phyloP scores from a whole-genome alignment of 2,888 invertebrate species.

The Ochropacha duplaris region DNA sequence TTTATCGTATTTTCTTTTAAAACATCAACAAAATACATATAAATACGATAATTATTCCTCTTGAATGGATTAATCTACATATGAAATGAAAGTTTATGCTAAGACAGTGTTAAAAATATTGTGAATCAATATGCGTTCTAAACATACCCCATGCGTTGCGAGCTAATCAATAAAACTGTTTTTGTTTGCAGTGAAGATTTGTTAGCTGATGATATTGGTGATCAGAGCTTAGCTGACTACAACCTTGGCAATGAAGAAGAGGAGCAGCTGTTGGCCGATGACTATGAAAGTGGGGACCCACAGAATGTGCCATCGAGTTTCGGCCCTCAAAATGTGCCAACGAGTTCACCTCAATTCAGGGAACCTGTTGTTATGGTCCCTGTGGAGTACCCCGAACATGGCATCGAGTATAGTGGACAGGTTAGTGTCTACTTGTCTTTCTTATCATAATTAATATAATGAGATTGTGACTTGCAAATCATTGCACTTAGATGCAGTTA shows the following conservation, averaged over 20 bases:
- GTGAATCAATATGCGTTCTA: not conserved
- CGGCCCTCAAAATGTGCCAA: constrained; percentile 65
- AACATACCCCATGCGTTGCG: not conserved
- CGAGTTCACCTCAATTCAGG: constrained; percentile 46
- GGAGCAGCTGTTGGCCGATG: constrained; percentile 75
- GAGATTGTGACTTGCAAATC: not conserved
- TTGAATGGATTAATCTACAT: not conserved
- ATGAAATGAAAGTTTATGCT: not conserved
- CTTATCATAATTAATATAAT: not conserved
- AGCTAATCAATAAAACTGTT: constrained; percentile 8
- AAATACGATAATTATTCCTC: not conserved
- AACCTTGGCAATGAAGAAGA: constrained; percentile 80
- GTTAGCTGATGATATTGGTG: constrained; percentile 76
- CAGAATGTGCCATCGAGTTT: constrained; percentile 69
- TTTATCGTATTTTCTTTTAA: constrained; percentile 10
- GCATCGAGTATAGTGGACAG: constrained; percentile 51
- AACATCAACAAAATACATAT: not conserved
- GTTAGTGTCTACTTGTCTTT: constrained; percentile 32
- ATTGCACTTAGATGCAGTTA: too few relatives aligned
- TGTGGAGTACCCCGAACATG: constrained; percentile 52
- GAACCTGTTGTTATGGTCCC: constrained; percentile 51
- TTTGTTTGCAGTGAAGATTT: constrained; percentile 75
- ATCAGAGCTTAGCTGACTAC: constrained; percentile 76
- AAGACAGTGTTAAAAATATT: not conserved
- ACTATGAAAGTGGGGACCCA: constrained; percentile 61